A percentile compares a stretch with the other conserved stretches of the same genome.
Conservation (phyloP, 2,888 invertebrate genomes). For the Electrophaes corylata region DNA sequence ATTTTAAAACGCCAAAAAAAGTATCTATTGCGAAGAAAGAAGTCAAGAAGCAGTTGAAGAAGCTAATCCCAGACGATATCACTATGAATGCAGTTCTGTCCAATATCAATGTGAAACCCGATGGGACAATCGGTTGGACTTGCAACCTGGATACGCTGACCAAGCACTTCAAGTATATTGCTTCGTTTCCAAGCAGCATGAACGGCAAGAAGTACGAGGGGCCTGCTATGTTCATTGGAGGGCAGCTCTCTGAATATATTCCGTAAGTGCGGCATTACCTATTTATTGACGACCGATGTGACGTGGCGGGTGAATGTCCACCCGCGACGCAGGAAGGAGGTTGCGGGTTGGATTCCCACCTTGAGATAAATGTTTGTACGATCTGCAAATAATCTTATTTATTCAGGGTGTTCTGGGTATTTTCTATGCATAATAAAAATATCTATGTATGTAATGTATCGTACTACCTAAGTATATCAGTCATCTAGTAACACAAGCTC, state of each 20-base stretch:
- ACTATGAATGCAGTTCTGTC: conserved; percentile 81
- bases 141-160: conserved; percentile 89
- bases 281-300: too few relatives aligned
- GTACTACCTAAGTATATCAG: too few relatives aligned
- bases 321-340: too few relatives aligned
- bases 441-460: too few relatives aligned
- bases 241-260: conserved; percentile 91
- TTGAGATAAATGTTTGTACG: too few relatives aligned
- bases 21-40: conserved; percentile 50
- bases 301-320: too few relatives aligned
- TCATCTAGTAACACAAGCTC: too few relatives aligned
- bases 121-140: conserved; percentile 85
- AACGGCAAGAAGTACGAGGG: conserved; percentile 76
- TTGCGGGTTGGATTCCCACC: too few relatives aligned
- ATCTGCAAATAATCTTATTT: too few relatives aligned
- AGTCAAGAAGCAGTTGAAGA: conserved; percentile 52
- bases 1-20: conserved; percentile 54
- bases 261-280: conserved; percentile 75
- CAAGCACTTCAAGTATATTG: conserved; percentile 85
- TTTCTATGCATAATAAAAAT: too few relatives aligned
- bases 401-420: too few relatives aligned
- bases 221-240: conserved; percentile 92
- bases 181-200: conserved; percentile 83
- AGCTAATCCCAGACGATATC: conserved; percentile 74
- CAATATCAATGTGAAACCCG: conserved; percentile 76